Base-by-base conservation (phyloP, 1,140 invertebrate species). In the Metopolophium dirhodum region DNA sequence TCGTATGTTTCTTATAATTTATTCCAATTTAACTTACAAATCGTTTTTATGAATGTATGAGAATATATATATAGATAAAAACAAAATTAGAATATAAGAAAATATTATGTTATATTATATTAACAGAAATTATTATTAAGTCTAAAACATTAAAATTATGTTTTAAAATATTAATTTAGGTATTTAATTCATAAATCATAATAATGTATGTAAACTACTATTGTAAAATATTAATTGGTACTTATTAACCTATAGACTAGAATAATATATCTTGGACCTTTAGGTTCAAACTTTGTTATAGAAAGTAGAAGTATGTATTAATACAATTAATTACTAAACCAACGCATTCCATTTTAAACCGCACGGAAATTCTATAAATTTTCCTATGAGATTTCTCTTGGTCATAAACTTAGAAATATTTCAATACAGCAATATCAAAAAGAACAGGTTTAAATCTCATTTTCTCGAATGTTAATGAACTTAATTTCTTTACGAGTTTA, bases 371-470 rank as follows among this genome's bases (percentile, higher is more conserved):
- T 61, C 11, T 61, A 61, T 68, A 45, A 2, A 68, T 68, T 90
- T 61, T 90, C 26, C 22, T 45, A 90, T 26, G 2, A 45, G 54
- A 90, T 90, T 90, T 90, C 54, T 90, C 89, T 90, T 26, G 26
- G 18, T 68, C 23, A 68, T 26, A 90, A 77, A 77, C 61, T n/a
- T n/a, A 77, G 4, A 77, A 90, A 68, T n/a, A 90, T 89, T 89
- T 89, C 8, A 89, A 54, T 37, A 57, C n/a, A 57, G 14, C 88
- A 54, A 26, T 61, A 61, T 89, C 23, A 37, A 23, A 89, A 68
- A 11, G 41, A 90, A 90, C 89, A 30, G 54, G 54, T 90, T 68
- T 68, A 45, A 89, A 90, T 68, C 37, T 68, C 22, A 90, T 90
- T 90, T 68, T 47, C 14, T 61, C 45, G 35, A 45, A 30, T 23